phyloP scores from a whole-genome alignment of 2,888 invertebrate species.

The Anodontia alba region DNA sequence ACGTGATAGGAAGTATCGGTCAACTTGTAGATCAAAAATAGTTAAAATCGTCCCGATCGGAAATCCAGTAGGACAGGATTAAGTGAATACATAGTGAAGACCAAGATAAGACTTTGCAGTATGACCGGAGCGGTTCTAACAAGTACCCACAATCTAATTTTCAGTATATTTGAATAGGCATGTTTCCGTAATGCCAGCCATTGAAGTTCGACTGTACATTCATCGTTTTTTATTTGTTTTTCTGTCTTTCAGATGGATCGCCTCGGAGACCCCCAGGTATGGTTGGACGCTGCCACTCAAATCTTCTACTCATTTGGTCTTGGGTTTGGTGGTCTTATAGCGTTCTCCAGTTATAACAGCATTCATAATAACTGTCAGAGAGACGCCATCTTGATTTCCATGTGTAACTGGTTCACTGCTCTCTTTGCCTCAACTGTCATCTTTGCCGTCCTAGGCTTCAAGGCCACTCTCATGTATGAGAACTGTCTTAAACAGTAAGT shows the following conservation, averaged over 20 bases:
- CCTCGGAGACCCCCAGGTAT: constrained; percentile 94
- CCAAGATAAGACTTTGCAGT: too few species aligned
- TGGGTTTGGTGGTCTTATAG: constrained; percentile 97
- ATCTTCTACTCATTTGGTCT: constrained; percentile 98
- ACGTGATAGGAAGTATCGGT: too few species aligned
- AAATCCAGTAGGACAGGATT: too few species aligned
- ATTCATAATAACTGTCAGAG: constrained; percentile 97
- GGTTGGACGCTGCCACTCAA: constrained; percentile 98
- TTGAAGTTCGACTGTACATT: too few species aligned
- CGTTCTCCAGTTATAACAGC: constrained; percentile 97
- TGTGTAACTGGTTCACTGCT: constrained; percentile 97
- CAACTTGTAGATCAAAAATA: too few species aligned
- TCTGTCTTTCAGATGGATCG: constrained; percentile 90
- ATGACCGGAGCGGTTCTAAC: too few species aligned
- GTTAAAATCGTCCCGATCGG: too few species aligned
- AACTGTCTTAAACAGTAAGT: constrained; percentile 76
- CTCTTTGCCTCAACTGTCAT: constrained; percentile 98
- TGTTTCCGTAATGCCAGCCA: too few species aligned
- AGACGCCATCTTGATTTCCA: constrained; percentile 95
- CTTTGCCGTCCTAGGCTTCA: constrained; percentile 97
- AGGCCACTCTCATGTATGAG: constrained; percentile 88
- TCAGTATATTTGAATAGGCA: too few species aligned
- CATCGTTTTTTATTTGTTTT: too few species aligned
- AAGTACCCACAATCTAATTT: too few species aligned
- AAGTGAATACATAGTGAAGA: too few species aligned